Conservation (phyloP, 2,797 vertebrate genomes). For the Pogonophryne albipinna region DNA sequence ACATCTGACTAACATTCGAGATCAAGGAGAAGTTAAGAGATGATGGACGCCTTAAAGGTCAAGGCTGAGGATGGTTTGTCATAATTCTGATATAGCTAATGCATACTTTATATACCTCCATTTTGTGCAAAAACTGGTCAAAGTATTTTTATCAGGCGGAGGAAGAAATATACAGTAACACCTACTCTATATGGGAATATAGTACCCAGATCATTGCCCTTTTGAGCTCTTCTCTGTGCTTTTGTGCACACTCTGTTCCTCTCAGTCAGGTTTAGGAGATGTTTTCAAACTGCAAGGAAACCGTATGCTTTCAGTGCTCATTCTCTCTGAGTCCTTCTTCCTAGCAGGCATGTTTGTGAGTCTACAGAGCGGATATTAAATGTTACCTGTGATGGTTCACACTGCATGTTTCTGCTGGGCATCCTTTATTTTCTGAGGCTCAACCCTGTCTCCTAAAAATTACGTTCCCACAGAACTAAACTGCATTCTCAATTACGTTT, state of each 20-base stretch:
- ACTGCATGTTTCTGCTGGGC: constrained; percentile 11
- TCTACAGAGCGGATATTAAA: constrained; percentile 55
- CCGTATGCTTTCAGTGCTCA: constrained; percentile 14
- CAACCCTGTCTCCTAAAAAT: too few relatives aligned
- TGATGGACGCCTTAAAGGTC: constrained; percentile 5
- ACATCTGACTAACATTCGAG: constrained; percentile 3
- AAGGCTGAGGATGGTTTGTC: background rate
- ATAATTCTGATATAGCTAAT: background rate
- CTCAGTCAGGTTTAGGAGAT: constrained; percentile 20
- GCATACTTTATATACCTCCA: background rate
- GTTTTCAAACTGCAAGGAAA: constrained; percentile 33
- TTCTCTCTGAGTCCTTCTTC: constrained; percentile 34
- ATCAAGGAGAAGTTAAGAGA: constrained; percentile 8
- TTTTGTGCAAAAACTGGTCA: background rate
- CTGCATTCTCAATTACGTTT: too few relatives aligned
- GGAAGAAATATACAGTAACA: background rate
- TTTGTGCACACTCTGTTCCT: constrained; percentile 21
- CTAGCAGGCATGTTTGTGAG: constrained; percentile 47
- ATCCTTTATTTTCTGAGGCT: constrained; percentile 25
- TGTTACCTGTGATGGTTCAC: constrained; percentile 24
- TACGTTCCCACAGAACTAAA: too few relatives aligned
- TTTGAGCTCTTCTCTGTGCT: background rate
- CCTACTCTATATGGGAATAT: background rate
- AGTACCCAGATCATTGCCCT: background rate
- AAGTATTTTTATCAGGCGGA: background rate